Evolutionary conservation across 53 echinoderm and acorn worm genomes (phyloP).

Genomic region (Arbacia lixula): DNA sequence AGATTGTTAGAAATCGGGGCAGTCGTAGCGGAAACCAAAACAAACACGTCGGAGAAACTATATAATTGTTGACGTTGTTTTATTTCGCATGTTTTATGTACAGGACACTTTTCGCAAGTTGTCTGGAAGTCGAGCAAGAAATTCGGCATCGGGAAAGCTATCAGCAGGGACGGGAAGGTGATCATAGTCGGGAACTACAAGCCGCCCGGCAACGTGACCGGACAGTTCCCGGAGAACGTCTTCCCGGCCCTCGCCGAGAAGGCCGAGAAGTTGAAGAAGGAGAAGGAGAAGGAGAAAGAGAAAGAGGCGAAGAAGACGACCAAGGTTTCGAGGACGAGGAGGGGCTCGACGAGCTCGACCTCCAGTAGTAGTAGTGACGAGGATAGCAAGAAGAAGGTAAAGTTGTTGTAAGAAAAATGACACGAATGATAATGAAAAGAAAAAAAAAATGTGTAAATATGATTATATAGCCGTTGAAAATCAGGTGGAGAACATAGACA

Average conservation of each 20-base stretch:
- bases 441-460: too few species aligned
- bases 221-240: conserved; percentile 65
- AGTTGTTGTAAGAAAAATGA: too few species aligned
- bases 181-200: conserved; percentile 82
- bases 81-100: too few species aligned
- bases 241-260: conserved; percentile 61
- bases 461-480: too few species aligned
- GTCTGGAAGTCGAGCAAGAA: conserved; percentile 85
- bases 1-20: too few species aligned
- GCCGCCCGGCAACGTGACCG: conserved; percentile 70
- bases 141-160: conserved; percentile 84
- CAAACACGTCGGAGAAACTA: too few species aligned
- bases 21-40: too few species aligned
- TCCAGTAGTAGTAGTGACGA: conserved; percentile 71
- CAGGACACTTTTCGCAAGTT: conserved; percentile 85
- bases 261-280: conserved; percentile 51
- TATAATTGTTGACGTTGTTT: too few species aligned
- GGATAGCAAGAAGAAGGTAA: conserved; percentile 63
- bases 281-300: conserved; percentile 21
- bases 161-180: conserved; percentile 67
- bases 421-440: too few species aligned
- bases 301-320: conserved; percentile 18
- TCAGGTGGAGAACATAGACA: too few species aligned
- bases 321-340: background rate
- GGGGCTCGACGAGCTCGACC: conserved; percentile 34